Percentiles rank a stretch among this genome's conserved stretches.
These are phyloP conservation scores for Volucella bombylans DNA, from an alignment of 2,888 invertebrate genomes.

Conservation along the genomic window DNA sequence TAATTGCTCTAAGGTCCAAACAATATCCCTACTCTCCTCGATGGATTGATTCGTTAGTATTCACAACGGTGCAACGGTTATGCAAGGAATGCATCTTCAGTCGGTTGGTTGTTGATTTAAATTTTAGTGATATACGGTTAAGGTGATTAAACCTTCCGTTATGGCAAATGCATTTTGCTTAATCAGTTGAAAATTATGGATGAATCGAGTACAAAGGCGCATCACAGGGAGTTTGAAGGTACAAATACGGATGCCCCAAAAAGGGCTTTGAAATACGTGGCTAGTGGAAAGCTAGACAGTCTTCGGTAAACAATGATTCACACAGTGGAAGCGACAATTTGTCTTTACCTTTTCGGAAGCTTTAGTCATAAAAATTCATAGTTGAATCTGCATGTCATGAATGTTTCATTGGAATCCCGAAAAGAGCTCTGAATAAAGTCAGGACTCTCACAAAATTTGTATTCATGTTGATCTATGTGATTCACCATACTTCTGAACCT, in stretches of 20 bases:
- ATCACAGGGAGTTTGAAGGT: too few relatives aligned
- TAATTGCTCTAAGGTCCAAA: constrained; percentile 48
- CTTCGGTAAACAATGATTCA: too few relatives aligned
- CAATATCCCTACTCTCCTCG: background rate
- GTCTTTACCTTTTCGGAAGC: too few relatives aligned
- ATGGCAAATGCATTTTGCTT: constrained; percentile 25
- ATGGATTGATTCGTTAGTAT: constrained; percentile 55
- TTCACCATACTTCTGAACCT: background rate
- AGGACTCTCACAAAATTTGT: background rate
- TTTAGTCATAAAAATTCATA: too few relatives aligned
- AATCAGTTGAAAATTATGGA: background rate
- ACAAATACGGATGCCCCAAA: too few relatives aligned
- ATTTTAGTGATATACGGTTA: constrained; percentile 32
- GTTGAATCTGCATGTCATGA: too few relatives aligned
- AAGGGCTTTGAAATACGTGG: too few relatives aligned
- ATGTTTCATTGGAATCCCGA: background rate
- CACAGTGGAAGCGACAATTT: too few relatives aligned
- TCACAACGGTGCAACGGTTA: constrained; percentile 48
- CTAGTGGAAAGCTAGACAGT: too few relatives aligned
- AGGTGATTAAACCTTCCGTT: constrained; percentile 59
- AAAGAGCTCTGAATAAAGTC: background rate
- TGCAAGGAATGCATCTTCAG: constrained; percentile 41
- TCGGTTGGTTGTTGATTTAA: background rate
- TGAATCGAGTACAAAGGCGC: too few relatives aligned
- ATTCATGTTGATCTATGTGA: background rate